Conservation (phyloP, 2,888 invertebrate species). For the Apomyelois bistriatella region DNA sequence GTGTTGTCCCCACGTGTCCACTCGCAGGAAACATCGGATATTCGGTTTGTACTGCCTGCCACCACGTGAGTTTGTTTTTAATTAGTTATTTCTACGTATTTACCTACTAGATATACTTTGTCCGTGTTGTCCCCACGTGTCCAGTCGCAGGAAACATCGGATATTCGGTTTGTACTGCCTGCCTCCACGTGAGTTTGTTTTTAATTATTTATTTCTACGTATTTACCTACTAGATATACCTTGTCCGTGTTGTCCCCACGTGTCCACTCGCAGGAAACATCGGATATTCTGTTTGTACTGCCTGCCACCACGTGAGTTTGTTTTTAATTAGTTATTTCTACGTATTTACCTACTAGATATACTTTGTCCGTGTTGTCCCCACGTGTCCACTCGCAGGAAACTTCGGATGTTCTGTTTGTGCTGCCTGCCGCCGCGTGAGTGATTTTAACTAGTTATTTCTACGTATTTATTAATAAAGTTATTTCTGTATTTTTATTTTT, state of each 20-base stretch:
- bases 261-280: slow-evolving; percentile 49
- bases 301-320: slow-evolving; percentile 54
- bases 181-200: slow-evolving; percentile 55
- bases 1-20: slow-evolving; percentile 69
- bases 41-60: slow-evolving; percentile 67
- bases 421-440: slow-evolving; percentile 59
- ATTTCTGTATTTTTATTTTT: no score
- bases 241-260: slow-evolving; percentile 70
- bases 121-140: slow-evolving; percentile 72
- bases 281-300: slow-evolving; percentile 68
- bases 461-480: no score
- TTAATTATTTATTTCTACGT: no score
- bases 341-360: no score
- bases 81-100: no score
- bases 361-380: slow-evolving; percentile 69
- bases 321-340: no score
- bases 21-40: slow-evolving; percentile 49
- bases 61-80: slow-evolving; percentile 51
- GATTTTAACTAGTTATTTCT: no score
- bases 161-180: slow-evolving; percentile 67
- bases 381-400: slow-evolving; percentile 52
- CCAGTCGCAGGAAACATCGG: slow-evolving; percentile 46
- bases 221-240: slow-evolving; percentile 55
- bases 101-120: slow-evolving; percentile 58
- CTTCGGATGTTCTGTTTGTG: slow-evolving; percentile 65